These are phyloP conservation scores for Sigmodon hispidus DNA, from an alignment of 2,113 vertebrate genomes.

Conservation along the genomic window DNA sequence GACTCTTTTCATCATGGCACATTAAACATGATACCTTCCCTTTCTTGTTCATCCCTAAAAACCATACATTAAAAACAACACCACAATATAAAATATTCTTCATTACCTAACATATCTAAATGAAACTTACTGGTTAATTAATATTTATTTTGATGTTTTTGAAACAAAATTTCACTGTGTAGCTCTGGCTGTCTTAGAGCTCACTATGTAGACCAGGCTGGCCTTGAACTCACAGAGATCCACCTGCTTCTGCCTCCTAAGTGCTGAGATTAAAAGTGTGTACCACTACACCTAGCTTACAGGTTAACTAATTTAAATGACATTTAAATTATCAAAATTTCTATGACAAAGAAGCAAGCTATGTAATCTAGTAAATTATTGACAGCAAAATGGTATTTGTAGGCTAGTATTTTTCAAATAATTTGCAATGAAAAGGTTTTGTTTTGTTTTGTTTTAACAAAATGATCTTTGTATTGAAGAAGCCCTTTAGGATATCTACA, in stretches of 20 bases:
- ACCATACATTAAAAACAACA: not conserved
- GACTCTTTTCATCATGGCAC: not conserved
- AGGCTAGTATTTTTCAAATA: not conserved
- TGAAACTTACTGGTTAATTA: not conserved
- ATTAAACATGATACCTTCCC: not conserved
- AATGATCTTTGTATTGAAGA: not conserved
- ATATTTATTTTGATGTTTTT: not conserved
- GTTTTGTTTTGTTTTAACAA: not conserved
- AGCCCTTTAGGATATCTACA: not conserved
- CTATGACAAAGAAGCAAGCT: not conserved
- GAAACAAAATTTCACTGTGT: not conserved
- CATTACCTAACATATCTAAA: not conserved
- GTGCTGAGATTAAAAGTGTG: not conserved
- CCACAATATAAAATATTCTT: not conserved
- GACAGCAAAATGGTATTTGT: not conserved
- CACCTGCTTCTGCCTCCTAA: not conserved
- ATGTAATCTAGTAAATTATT: not conserved
- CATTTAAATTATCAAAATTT: not conserved
- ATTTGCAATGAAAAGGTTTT: not conserved
- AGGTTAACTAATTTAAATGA: not conserved
- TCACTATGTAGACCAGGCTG: not conserved
- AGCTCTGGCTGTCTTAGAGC: not conserved
- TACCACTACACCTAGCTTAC: not conserved
- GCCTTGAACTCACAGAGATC: not conserved
- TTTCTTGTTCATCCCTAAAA: not conserved